These are phyloP conservation scores for Apodemia zela DNA, from an alignment of 2,888 invertebrate species.

Conservation along the genomic window DNA sequence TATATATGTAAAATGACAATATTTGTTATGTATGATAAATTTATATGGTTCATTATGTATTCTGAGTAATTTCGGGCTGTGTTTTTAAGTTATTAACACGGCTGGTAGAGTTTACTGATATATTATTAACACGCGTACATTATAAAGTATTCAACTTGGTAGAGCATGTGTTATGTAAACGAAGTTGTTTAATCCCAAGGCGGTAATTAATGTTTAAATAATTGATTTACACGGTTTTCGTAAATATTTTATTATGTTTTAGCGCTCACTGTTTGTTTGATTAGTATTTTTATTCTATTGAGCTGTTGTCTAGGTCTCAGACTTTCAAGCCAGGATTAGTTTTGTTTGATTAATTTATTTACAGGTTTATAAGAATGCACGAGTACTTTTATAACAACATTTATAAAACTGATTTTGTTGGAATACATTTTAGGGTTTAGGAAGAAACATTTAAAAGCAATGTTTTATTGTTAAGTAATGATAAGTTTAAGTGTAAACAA, in stretches of 20 bases:
- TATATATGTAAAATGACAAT: not conserved
- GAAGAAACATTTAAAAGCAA: too few species aligned
- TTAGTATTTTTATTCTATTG: not conserved
- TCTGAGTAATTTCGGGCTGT: not conserved
- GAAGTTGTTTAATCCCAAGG: conserved; percentile 2
- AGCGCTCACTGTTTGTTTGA: not conserved
- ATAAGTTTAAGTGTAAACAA: too few species aligned
- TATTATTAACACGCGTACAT: not conserved
- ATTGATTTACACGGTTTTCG: conserved; percentile 4
- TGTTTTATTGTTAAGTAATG: too few species aligned
- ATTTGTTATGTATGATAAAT: not conserved
- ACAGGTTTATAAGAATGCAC: not conserved
- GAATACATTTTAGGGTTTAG: too few species aligned
- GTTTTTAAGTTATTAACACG: conserved; percentile 2
- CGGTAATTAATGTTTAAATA: conserved; percentile 14
- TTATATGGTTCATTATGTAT: not conserved
- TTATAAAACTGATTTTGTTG: too few species aligned
- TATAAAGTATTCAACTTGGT: not conserved
- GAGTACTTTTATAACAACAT: too few species aligned
- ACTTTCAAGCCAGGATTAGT: not conserved
- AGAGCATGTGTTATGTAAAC: not conserved
- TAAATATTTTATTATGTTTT: conserved; percentile 8
- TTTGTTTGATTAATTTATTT: not conserved
- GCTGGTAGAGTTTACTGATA: not conserved
- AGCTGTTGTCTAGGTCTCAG: not conserved